Evolutionary conservation across 2,113 vertebrate genomes (phyloP).

Genomic region (Archilochus colubris): DNA sequence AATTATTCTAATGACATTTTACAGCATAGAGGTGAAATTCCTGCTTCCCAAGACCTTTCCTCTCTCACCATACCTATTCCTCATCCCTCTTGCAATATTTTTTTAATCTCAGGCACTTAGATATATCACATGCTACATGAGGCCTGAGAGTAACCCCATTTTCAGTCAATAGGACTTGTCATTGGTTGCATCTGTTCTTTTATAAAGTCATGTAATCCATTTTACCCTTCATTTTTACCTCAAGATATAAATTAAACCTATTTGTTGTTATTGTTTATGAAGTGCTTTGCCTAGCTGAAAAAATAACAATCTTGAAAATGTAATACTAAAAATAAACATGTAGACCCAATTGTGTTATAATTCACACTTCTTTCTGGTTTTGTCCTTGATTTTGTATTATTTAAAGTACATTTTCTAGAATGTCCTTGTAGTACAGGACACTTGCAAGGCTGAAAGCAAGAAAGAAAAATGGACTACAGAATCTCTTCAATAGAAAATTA

Average conservation of each 20-base stretch:
- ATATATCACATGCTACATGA: not conserved
- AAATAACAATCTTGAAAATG: not conserved
- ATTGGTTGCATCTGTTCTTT: not conserved
- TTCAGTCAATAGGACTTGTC: not conserved
- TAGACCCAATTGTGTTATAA: not conserved
- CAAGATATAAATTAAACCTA: not conserved
- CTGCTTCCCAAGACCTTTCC: not conserved
- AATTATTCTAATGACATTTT: not conserved
- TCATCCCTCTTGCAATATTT: not conserved
- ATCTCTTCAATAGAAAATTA: not conserved
- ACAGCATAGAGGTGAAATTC: not conserved
- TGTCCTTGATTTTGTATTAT: not conserved
- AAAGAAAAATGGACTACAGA: not conserved
- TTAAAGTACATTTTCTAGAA: not conserved
- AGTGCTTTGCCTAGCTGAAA: not conserved
- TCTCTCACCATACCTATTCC: not conserved
- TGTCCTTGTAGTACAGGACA: not conserved
- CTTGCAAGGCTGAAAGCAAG: not conserved
- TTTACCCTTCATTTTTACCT: not conserved
- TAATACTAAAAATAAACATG: not conserved
- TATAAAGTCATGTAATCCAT: not conserved
- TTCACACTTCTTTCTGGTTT: not conserved
- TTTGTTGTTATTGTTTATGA: not conserved
- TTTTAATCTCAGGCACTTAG: not conserved
- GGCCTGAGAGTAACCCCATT: not conserved